Conservation (phyloP, 2,797 vertebrate species). For the Paedocypris micromegethes region DNA sequence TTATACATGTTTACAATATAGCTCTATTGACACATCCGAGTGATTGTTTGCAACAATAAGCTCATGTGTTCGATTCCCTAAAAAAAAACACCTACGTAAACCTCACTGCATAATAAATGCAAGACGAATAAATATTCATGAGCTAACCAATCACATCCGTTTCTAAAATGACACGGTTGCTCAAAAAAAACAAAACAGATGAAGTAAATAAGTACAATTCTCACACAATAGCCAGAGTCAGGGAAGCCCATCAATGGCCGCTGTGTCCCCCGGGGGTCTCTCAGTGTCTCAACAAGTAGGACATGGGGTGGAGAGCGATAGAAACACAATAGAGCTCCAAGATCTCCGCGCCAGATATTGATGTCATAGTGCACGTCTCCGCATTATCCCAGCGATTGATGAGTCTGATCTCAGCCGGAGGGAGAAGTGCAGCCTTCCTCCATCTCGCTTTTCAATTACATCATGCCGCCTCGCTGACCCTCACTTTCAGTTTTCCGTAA, state of each 20-base stretch:
- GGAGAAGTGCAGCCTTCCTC: constrained; percentile 16
- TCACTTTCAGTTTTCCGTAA: neutral
- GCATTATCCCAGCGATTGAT: constrained; percentile 59
- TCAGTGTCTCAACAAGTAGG: constrained; percentile 39
- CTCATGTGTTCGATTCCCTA: no score
- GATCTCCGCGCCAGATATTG: constrained; percentile 43
- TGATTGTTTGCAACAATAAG: no score
- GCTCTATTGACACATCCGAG: no score
- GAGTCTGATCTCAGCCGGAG: constrained; percentile 52
- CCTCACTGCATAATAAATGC: no score
- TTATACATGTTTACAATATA: no score
- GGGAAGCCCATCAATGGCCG: constrained; percentile 48
- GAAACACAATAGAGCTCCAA: constrained; percentile 55
- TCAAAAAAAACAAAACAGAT: no score
- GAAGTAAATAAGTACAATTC: constrained; percentile 23
- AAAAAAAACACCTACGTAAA: no score
- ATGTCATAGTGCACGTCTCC: constrained; percentile 54
- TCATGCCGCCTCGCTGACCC: constrained; percentile 9
- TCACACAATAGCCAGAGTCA: constrained; percentile 49
- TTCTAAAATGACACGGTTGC: no score
- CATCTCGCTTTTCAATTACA: neutral
- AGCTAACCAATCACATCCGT: no score
- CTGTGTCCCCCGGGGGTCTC: constrained; percentile 46
- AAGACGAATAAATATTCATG: no score
- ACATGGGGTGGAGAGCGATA: constrained; percentile 9